Evolutionary conservation across 1,140 invertebrate genomes (phyloP).

Genomic region (Notospermus geniculatus): DNA sequence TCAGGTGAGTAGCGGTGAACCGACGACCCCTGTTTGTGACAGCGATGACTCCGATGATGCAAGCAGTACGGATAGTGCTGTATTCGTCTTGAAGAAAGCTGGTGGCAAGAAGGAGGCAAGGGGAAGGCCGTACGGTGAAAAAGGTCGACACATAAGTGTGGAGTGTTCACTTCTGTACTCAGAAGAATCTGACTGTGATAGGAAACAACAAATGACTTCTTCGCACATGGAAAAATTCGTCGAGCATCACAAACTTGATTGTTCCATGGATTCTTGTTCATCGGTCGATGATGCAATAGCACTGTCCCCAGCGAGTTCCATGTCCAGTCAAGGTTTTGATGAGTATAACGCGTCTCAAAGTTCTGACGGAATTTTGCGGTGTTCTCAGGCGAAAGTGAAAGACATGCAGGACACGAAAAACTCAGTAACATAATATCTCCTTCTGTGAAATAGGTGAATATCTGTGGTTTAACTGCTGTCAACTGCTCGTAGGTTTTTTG

Average conservation of each 20-base stretch:
- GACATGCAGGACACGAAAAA: no score
- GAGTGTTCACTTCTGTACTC: not conserved
- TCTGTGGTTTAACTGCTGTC: no score
- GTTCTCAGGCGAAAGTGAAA: conserved; percentile 1
- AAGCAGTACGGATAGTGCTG: conserved; percentile 29
- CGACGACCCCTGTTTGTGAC: conserved; percentile 19
- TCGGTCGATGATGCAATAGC: conserved; percentile 12
- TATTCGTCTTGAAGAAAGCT: conserved; percentile 24
- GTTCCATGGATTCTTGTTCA: not conserved
- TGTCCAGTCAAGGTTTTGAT: conserved; percentile 8
- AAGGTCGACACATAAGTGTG: not conserved
- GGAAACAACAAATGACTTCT: not conserved
- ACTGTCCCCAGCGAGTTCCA: conserved; percentile 17
- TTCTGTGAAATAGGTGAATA: no score
- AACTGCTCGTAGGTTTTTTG: no score
- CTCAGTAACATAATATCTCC: no score
- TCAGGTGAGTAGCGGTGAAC: conserved; percentile 20
- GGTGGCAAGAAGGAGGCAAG: not conserved
- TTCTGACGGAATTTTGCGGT: conserved; percentile 7
- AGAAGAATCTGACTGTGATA: not conserved
- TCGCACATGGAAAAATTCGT: not conserved
- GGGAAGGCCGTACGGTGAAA: not conserved
- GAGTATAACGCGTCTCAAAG: conserved; percentile 4
- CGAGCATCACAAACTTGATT: not conserved
- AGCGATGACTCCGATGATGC: conserved; percentile 37